Conservation (phyloP, 2,797 vertebrate genomes). For the Ciconia nigra region DNA sequence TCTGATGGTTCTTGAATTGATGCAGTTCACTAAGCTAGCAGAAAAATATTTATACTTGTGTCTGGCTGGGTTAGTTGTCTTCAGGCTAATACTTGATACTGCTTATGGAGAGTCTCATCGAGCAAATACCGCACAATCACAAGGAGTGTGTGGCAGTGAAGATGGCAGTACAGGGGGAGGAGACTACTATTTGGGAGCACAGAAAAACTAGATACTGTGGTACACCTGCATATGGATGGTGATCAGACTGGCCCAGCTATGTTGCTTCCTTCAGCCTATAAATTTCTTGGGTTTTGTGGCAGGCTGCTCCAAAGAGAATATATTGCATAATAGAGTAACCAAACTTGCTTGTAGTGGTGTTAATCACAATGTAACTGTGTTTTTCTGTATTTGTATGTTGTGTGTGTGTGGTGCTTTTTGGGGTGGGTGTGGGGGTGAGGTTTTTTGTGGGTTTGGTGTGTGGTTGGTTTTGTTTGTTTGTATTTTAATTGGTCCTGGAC, state of each 20-base stretch:
- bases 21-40: background rate
- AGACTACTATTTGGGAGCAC: background rate
- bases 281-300: background rate
- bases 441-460: too few species aligned
- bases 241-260: background rate
- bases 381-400: background rate
- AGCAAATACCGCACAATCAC: rapidly evolving
- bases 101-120: background rate
- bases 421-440: background rate
- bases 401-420: background rate
- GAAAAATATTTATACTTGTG: background rate
- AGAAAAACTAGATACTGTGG: background rate
- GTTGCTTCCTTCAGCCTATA: background rate
- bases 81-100: background rate
- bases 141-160: background rate
- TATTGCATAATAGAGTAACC: background rate
- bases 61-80: background rate
- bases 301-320: background rate
- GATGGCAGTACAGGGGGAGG: background rate
- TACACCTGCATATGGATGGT: background rate
- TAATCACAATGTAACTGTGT: background rate
- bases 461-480: background rate
- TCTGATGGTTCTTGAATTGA: background rate
- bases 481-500: background rate
- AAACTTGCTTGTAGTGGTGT: background rate